A percentile compares a stretch with the other conserved stretches of the same genome.
Evolutionary conservation across 2,113 vertebrate genomes (phyloP).

Genomic region (Ailurus styani): DNA sequence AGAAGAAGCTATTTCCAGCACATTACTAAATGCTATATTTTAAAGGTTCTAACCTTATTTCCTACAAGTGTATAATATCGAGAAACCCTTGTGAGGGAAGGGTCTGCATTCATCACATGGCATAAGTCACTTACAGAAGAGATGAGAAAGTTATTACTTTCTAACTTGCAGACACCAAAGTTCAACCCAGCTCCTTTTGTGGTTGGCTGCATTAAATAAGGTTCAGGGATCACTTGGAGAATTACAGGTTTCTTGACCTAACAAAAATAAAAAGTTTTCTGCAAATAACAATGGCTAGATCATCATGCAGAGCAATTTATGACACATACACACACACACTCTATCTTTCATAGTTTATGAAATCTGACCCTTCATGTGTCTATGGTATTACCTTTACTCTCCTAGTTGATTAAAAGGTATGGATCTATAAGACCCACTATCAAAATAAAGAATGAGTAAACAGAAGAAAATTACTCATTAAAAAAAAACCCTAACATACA

Average conservation of each 20-base stretch:
- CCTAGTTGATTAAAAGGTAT: constrained; percentile 63
- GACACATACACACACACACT: background rate
- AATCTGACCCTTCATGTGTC: background rate
- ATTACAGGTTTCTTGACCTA: constrained; percentile 77
- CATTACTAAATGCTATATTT: constrained; percentile 87
- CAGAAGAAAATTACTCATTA: constrained; percentile 12
- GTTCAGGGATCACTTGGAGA: constrained; percentile 80
- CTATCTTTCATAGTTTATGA: background rate
- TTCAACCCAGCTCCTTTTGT: constrained; percentile 79
- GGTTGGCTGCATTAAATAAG: constrained; percentile 82
- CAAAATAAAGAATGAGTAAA: constrained; percentile 63
- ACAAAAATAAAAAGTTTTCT: constrained; percentile 75
- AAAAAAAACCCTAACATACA: constrained; percentile 1
- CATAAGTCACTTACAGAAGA: constrained; percentile 78
- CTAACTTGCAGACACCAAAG: constrained; percentile 81
- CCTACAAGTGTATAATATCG: constrained; percentile 84
- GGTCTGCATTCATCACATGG: constrained; percentile 79
- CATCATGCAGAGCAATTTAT: constrained; percentile 63
- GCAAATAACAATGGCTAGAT: constrained; percentile 63
- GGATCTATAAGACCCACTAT: constrained; percentile 56
- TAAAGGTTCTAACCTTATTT: constrained; percentile 91
- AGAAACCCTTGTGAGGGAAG: constrained; percentile 81
- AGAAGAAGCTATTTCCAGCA: constrained; percentile 83
- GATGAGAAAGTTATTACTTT: constrained; percentile 84
- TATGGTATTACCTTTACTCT: constrained; percentile 39